Conservation (phyloP, 2,888 invertebrate genomes). For the Chymomyza procnemis region DNA sequence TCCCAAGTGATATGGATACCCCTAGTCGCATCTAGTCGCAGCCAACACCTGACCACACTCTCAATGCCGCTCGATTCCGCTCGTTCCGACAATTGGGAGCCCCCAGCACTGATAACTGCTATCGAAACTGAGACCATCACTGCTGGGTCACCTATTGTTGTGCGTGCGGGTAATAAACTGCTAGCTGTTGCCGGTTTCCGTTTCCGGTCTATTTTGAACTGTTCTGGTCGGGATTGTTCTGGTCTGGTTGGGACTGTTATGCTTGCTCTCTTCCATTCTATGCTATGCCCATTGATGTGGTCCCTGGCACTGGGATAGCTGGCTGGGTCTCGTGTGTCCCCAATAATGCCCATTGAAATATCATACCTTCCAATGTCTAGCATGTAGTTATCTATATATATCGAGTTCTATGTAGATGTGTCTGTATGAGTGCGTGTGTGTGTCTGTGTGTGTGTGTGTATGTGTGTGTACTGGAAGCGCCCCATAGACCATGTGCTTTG, state of each 20-base stretch:
- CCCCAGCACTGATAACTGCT: conserved; percentile 1
- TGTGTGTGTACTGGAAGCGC: too few species aligned
- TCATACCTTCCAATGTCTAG: background rate
- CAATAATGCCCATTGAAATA: background rate
- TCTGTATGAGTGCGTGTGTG: background rate
- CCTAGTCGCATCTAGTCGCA: too few species aligned
- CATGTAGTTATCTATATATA: background rate
- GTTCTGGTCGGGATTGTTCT: background rate
- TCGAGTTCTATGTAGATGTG: too few species aligned
- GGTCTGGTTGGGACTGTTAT: background rate
- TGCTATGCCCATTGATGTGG: too few species aligned
- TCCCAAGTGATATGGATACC: background rate
- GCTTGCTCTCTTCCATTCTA: background rate
- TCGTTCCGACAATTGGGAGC: too few species aligned
- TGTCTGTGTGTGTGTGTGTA: background rate
- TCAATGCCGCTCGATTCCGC: too few species aligned
- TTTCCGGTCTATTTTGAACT: conserved; percentile 29
- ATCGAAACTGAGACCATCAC: conserved; percentile 10
- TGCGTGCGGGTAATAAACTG: conserved; percentile 5
- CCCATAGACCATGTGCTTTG: background rate
- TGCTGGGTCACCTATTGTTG: conserved; percentile 10
- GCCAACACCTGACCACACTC: background rate
- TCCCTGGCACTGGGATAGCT: background rate
- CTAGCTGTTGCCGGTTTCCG: conserved; percentile 25
- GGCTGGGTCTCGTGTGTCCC: background rate